phyloP scores from a whole-genome alignment of 1,140 invertebrate genomes.

The Drosophila guanche region DNA sequence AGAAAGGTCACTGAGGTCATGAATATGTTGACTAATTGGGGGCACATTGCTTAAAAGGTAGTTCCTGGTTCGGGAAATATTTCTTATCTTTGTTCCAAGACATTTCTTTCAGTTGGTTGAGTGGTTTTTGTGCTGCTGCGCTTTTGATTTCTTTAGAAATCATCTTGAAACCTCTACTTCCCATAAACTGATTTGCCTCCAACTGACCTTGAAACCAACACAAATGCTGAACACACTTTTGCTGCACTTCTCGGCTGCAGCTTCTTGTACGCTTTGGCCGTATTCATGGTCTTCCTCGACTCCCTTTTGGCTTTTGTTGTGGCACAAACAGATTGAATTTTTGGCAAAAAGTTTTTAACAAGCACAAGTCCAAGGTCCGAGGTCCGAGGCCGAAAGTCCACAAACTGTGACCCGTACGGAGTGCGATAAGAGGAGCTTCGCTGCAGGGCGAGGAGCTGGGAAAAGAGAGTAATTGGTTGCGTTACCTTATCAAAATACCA shows the following conservation, averaged over 20 bases:
- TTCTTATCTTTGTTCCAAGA: too few species aligned
- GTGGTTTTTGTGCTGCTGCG: background rate
- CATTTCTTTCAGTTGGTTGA: too few species aligned
- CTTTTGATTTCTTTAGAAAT: too few species aligned
- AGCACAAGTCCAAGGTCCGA: constrained; percentile 42
- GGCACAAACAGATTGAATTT: constrained; percentile 70
- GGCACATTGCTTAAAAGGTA: background rate
- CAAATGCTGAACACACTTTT: constrained; percentile 25
- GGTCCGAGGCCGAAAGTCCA: constrained; percentile 23
- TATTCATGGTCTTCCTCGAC: background rate
- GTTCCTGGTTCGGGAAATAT: too few species aligned
- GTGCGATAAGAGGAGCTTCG: constrained; percentile 30
- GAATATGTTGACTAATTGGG: constrained; percentile 13
- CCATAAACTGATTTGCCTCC: background rate
- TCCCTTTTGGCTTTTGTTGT: constrained; percentile 39
- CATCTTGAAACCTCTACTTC: background rate
- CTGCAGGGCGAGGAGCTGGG: background rate
- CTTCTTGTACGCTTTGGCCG: background rate
- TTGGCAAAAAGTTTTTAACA: constrained; percentile 68
- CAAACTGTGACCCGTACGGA: constrained; percentile 30
- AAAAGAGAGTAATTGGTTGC: constrained; percentile 30
- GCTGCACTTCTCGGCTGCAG: constrained; percentile 36
- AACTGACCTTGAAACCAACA: constrained; percentile 53
- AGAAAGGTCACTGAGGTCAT: constrained; percentile 37
- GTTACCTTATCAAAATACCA: constrained; percentile 65